Percentiles rank a stretch among this genome's conserved stretches.
Evolutionary conservation across 2,113 vertebrate species (phyloP).

Genomic region (Ancistrus triradiatus): DNA sequence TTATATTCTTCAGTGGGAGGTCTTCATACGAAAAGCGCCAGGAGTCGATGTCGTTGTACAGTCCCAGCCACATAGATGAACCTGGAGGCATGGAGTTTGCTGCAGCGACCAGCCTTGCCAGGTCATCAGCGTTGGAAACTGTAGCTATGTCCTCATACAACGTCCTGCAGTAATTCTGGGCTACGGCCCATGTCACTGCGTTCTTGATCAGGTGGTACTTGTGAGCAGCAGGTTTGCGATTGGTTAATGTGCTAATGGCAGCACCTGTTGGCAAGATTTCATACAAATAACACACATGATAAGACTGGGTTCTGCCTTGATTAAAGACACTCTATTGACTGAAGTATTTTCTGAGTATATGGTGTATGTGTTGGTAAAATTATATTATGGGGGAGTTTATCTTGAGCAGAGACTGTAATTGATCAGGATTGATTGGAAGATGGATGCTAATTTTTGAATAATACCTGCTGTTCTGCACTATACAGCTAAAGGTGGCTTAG

Average conservation of each 20-base stretch:
- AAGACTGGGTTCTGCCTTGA: too few species aligned
- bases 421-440: too few species aligned
- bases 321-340: too few species aligned
- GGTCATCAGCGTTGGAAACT: neutral
- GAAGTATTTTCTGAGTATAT: too few species aligned
- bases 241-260: neutral
- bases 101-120: neutral
- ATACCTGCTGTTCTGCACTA: too few species aligned
- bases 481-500: too few species aligned
- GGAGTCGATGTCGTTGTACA: neutral
- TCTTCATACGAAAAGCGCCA: slow-evolving; percentile 33
- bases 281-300: too few species aligned
- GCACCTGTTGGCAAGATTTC: neutral
- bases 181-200: neutral
- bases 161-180: slow-evolving; percentile 13
- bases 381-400: too few species aligned
- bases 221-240: neutral
- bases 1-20: neutral
- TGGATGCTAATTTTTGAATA: too few species aligned
- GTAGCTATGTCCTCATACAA: slow-evolving; percentile 24
- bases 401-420: too few species aligned
- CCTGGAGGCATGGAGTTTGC: neutral
- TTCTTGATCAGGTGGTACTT: neutral
- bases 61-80: slow-evolving; percentile 17
- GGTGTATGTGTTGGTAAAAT: too few species aligned